Percentiles rank a stretch among this genome's conserved stretches.
These are phyloP conservation scores for Cervus canadensis DNA, from an alignment of 2,113 vertebrate species.

Conservation along the genomic window DNA sequence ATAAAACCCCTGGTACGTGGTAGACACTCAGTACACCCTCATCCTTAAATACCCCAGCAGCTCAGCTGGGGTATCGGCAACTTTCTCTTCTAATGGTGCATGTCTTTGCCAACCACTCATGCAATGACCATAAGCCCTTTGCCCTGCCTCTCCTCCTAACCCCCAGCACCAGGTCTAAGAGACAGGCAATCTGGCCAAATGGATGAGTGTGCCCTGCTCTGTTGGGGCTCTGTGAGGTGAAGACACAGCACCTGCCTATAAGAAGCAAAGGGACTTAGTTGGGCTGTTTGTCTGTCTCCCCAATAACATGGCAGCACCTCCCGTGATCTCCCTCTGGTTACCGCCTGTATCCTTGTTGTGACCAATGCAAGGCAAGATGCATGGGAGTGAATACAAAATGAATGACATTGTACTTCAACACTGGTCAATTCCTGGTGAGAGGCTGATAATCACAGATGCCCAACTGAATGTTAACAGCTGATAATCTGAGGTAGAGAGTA, in stretches of 20 bases:
- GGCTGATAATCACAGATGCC: background rate
- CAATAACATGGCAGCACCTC: background rate
- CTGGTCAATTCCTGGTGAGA: background rate
- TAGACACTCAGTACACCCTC: background rate
- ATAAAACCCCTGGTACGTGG: background rate
- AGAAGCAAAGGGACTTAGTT: background rate
- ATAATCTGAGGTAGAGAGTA: background rate
- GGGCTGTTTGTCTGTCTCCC: background rate
- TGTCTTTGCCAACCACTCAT: background rate
- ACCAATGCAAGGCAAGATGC: background rate
- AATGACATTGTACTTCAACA: background rate
- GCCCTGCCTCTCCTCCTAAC: background rate
- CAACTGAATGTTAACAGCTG: background rate
- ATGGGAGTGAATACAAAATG: background rate
- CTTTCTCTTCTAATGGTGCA: background rate
- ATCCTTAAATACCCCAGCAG: background rate
- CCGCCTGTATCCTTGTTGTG: background rate
- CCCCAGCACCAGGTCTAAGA: background rate
- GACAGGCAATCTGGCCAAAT: background rate
- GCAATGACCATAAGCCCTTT: background rate
- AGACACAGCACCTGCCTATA: background rate
- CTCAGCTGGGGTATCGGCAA: background rate
- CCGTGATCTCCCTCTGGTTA: background rate
- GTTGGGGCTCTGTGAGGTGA: background rate
- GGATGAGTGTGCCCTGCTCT: background rate